Percentiles rank a stretch among this genome's conserved stretches.
phyloP scores from a whole-genome alignment of 2,797 vertebrate species.

The Tadarida brasiliensis region DNA sequence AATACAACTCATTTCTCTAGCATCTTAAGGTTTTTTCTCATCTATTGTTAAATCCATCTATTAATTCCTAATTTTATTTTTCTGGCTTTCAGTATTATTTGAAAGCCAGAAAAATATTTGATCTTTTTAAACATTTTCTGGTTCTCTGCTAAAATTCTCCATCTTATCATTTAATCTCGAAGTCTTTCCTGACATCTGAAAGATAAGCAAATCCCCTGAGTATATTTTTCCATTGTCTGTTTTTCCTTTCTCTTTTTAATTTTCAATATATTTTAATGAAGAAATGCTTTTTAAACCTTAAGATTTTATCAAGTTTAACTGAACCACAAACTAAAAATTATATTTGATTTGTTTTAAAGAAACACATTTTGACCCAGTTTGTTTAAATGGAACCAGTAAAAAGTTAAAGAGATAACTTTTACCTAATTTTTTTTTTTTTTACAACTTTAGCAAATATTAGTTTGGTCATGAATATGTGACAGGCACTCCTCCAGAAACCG shows the following conservation, averaged over 20 bases:
- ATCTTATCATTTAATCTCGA: background rate
- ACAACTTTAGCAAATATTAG: background rate
- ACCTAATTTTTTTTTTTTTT: background rate
- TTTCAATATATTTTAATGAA: background rate
- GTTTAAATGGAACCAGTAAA: background rate
- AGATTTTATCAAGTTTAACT: background rate
- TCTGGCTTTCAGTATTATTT: background rate
- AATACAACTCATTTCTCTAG: background rate
- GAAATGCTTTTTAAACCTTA: background rate
- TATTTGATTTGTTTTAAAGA: background rate
- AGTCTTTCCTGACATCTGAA: background rate
- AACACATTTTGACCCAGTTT: background rate
- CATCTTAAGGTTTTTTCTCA: background rate
- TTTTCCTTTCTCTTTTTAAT: background rate
- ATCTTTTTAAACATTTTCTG: background rate
- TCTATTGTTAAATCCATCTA: background rate
- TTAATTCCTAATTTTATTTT: background rate
- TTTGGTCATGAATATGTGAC: background rate
- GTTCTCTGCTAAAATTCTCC: background rate
- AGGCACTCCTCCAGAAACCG: background rate
- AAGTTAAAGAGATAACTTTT: background rate
- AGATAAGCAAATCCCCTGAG: background rate
- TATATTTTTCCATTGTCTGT: background rate
- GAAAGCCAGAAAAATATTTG: background rate
- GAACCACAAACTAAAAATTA: background rate